Conservation (phyloP, 2,888 invertebrate species). For the Napeogenes inachia region DNA sequence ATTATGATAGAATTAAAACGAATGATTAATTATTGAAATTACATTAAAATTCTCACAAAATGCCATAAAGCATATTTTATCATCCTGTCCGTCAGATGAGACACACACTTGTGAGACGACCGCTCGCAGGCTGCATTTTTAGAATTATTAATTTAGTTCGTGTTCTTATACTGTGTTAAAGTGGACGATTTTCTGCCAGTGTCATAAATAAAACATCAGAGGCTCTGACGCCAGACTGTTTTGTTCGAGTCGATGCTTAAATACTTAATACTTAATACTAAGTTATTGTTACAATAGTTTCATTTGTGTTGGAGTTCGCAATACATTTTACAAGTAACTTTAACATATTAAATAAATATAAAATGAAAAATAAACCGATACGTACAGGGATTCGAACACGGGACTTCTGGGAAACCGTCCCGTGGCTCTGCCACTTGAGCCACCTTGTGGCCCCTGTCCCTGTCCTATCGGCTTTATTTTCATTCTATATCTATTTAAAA, state of each 20-base stretch:
- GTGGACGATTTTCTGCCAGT: slow-evolving; percentile 63
- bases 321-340: slow-evolving; percentile 16
- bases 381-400: too few species aligned
- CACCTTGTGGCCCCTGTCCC: too few species aligned
- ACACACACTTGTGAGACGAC: slow-evolving; percentile 53
- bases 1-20: background rate
- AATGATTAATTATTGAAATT: slow-evolving; percentile 1
- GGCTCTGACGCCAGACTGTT: slow-evolving; percentile 48
- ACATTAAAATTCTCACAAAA: slow-evolving; percentile 14
- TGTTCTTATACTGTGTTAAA: slow-evolving; percentile 70
- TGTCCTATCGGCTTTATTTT: too few species aligned
- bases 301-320: slow-evolving; percentile 15
- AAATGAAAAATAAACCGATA: too few species aligned
- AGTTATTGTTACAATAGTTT: slow-evolving; percentile 46
- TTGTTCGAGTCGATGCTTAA: slow-evolving; percentile 51
- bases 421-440: too few species aligned
- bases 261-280: slow-evolving; percentile 29
- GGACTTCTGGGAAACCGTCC: too few species aligned
- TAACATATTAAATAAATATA: background rate
- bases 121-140: slow-evolving; percentile 66
- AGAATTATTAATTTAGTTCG: slow-evolving; percentile 72
- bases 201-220: slow-evolving; percentile 70
- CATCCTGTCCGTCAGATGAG: slow-evolving; percentile 43
- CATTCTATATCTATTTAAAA: too few species aligned
- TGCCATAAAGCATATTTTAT: slow-evolving; percentile 46